Conservation (phyloP, 1,140 invertebrate genomes). For the Ylistrum balloti region DNA sequence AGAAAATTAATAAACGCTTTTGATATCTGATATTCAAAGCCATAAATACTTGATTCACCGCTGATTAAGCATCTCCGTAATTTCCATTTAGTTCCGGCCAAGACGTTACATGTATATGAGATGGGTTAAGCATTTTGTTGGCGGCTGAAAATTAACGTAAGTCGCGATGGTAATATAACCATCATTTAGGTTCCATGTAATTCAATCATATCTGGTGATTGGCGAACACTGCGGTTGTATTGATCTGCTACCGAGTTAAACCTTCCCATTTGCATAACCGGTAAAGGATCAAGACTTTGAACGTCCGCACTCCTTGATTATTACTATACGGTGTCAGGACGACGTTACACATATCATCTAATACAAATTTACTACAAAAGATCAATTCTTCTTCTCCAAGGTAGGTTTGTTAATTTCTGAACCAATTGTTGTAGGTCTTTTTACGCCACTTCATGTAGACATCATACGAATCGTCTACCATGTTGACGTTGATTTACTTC, state of each 20-base stretch:
- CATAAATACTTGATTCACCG: neutral
- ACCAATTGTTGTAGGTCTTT: too few relatives aligned
- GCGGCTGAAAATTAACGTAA: neutral
- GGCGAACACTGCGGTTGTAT: neutral
- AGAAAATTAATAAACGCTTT: neutral
- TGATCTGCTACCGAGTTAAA: neutral
- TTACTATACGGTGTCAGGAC: neutral
- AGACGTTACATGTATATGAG: neutral
- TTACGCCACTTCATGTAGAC: too few relatives aligned
- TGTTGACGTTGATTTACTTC: too few relatives aligned
- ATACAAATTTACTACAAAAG: too few relatives aligned
- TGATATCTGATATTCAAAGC: neutral
- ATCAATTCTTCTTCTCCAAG: too few relatives aligned
- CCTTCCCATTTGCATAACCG: neutral
- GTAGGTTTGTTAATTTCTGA: too few relatives aligned
- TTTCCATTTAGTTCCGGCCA: constrained; percentile 1
- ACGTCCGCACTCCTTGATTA: neutral
- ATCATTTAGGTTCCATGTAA: neutral
- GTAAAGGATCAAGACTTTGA: neutral
- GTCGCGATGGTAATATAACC: neutral
- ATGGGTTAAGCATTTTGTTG: neutral
- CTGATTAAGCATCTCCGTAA: neutral
- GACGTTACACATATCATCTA: neutral
- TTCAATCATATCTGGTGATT: neutral
- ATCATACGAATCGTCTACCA: too few relatives aligned